Percentiles rank a stretch among this genome's conserved stretches.
These are phyloP conservation scores for Parascotia fuliginaria DNA, from an alignment of 2,888 invertebrate species.

Conservation along the genomic window DNA sequence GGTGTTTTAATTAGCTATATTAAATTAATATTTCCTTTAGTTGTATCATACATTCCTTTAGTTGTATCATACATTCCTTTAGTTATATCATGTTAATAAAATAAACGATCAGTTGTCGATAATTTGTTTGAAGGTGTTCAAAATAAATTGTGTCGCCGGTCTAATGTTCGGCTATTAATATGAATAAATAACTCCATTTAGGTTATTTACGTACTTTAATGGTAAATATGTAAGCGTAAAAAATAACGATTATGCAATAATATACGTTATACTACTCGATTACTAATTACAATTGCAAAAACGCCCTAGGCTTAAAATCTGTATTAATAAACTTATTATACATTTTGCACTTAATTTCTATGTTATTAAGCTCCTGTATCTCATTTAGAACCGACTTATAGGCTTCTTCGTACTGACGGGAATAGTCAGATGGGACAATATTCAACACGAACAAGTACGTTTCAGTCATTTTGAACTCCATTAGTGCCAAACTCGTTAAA, in stretches of 20 bases:
- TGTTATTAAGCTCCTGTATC: conserved; percentile 36
- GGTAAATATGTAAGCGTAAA: not conserved
- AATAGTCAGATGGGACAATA: conserved; percentile 36
- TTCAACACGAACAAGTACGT: conserved; percentile 42
- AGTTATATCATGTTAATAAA: no score
- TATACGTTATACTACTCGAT: not conserved
- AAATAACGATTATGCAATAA: not conserved
- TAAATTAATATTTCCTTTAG: not conserved
- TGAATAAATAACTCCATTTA: no score
- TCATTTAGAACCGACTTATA: conserved; percentile 33
- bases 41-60: no score
- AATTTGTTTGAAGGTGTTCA: no score
- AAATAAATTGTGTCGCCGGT: no score
- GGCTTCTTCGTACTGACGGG: conserved; percentile 10
- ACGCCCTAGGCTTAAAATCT: conserved; percentile 26
- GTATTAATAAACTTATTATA: conserved; percentile 38
- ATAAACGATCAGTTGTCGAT: no score
- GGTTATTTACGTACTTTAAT: no score
- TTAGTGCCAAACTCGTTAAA: conserved; percentile 13
- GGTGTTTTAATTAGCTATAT: conserved; percentile 6
- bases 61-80: no score
- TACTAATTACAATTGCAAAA: not conserved
- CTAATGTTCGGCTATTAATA: no score
- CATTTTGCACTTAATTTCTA: conserved; percentile 43
- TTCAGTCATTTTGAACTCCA: conserved; percentile 32